Percentiles rank a stretch among this genome's conserved stretches.
Conservation (phyloP, 2,888 invertebrate genomes). For the Lithophane ornitopus region DNA sequence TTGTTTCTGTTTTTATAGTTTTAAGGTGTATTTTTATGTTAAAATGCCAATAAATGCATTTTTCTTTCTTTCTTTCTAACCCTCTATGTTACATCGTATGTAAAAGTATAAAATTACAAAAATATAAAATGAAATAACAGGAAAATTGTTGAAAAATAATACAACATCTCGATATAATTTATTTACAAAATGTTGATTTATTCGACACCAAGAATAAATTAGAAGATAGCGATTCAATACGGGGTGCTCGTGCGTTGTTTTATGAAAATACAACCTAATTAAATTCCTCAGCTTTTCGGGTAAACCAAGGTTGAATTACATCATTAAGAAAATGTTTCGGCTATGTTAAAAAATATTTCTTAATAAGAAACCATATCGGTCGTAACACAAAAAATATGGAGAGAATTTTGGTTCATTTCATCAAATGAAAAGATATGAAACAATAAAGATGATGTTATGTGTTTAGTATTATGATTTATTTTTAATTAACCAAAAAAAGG, state of each 20-base stretch:
- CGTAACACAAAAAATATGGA: slow-evolving; percentile 53
- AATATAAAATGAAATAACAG: slow-evolving; percentile 8
- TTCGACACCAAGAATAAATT: slow-evolving; percentile 23
- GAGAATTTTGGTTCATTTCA: slow-evolving; percentile 33
- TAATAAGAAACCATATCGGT: slow-evolving; percentile 58
- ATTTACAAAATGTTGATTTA: slow-evolving; percentile 2
- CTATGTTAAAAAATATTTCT: slow-evolving; percentile 54
- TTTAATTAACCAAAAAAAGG: slow-evolving; percentile 18
- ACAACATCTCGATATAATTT: background rate
- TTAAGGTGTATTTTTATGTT: no score
- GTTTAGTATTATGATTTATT: slow-evolving; percentile 22
- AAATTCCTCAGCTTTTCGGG: slow-evolving; percentile 59
- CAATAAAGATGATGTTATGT: slow-evolving; percentile 28
- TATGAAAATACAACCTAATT: slow-evolving; percentile 51
- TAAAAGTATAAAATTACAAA: background rate
- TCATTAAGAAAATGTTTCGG: slow-evolving; percentile 64
- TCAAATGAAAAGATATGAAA: slow-evolving; percentile 45
- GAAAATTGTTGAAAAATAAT: background rate
- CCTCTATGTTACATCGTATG: no score
- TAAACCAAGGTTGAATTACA: slow-evolving; percentile 61
- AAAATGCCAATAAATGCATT: no score
- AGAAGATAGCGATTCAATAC: slow-evolving; percentile 23
- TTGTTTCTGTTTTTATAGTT: no score
- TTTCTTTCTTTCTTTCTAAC: no score
- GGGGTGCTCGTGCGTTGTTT: slow-evolving; percentile 19